phyloP scores from a whole-genome alignment of 2,797 vertebrate genomes.

The Dermochelys coriacea region DNA sequence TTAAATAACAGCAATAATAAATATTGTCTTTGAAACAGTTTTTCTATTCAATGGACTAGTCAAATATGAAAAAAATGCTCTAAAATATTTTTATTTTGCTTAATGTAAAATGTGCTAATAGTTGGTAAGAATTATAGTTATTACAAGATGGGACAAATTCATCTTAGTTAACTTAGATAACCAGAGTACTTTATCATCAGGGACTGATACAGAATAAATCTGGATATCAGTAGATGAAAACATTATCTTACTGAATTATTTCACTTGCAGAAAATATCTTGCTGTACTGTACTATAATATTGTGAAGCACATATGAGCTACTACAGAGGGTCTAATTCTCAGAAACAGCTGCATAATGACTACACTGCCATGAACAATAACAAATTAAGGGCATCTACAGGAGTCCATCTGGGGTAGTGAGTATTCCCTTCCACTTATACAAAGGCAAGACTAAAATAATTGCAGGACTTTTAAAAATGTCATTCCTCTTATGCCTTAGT shows the following conservation, averaged over 20 bases:
- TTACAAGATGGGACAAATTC: not conserved
- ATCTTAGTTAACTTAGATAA: not conserved
- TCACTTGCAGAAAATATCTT: constrained; percentile 10
- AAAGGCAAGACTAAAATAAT: constrained; percentile 48
- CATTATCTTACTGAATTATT: not conserved
- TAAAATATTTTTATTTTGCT: not conserved
- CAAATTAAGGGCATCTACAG: constrained; percentile 74
- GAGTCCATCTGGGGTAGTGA: constrained; percentile 67
- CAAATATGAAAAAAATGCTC: not conserved
- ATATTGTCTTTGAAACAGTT: not conserved
- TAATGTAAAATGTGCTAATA: not conserved
- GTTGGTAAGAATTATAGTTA: not conserved
- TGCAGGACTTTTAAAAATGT: constrained; percentile 46
- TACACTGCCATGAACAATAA: constrained; percentile 68
- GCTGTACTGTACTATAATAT: not conserved
- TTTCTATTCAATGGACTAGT: not conserved
- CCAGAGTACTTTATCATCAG: not conserved
- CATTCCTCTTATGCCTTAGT: not conserved
- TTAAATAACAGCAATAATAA: not conserved
- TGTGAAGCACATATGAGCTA: constrained; percentile 16
- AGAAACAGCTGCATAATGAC: constrained; percentile 53
- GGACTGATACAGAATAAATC: not conserved
- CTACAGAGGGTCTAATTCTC: constrained; percentile 23
- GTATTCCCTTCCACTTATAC: constrained; percentile 49
- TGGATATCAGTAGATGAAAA: not conserved